Base-by-base conservation (phyloP, 2,113 vertebrate species). In the Erpornis zantholeuca region DNA sequence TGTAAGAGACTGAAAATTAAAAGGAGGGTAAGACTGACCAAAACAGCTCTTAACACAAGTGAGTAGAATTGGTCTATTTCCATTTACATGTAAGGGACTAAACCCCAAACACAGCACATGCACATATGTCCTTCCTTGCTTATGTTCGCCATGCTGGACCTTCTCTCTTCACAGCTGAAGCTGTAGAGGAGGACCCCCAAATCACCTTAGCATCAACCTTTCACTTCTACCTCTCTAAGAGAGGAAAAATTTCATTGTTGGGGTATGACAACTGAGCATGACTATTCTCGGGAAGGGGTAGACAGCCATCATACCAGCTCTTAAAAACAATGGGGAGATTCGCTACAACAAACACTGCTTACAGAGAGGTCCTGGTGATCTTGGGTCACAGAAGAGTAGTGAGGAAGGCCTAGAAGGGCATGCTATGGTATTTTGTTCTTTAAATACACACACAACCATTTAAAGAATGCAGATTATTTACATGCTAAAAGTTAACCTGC, bases 311-410 rank as follows among this genome's bases (percentile, higher is more conserved):
- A 9, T 23, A 40, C 13, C 31, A 53, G 3, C n/a, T 79, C 61
- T 57, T 72, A 35, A 65, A 76, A 57, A 66, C 0, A 0, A 6
- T 15, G 11, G 42, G 14, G 24, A 90, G 23, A 52, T 70, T 52
- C 0, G 0, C 50, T 73, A 36, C 68, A 72, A 2, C n/a, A 57
- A 53, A 49, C 23, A 35, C 6, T 0, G 3, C 4, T 52, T 2
- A 3, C 36, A 82, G 44, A 56, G 44, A n/a, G 15, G 18, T 60
- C 59, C 57, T 38, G 35, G 36, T 49, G 31, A 16, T 28, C n/a
- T 65, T 6, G 1, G 23, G 36, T 31, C 50, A 12, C 15, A 28
- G 38, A 82, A 84, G 31, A 45, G 40, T 23, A 61, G 31, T 1
- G 10, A 95, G 53, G 27, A 65, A 66, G 31, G 18, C 36, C 78